Base-by-base conservation (phyloP, 2,888 invertebrate species). In the Polymixis flavicincta region DNA sequence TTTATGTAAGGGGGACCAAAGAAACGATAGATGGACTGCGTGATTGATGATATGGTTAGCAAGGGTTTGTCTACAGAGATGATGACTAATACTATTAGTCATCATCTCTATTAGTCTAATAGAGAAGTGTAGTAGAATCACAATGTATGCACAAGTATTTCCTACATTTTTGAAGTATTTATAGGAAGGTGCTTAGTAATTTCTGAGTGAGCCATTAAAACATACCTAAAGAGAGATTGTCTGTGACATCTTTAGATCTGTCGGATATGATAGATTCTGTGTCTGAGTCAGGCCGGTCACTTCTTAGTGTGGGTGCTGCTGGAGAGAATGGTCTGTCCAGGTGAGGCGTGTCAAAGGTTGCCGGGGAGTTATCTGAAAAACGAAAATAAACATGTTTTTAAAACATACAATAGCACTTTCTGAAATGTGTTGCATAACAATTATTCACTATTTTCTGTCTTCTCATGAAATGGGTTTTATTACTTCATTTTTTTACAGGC, bases 341-440 rank as follows among this genome's bases (percentile, higher is more conserved):
- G 13, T 97, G 96, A 0, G 99, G 99, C 0, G 99, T 99, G 93
- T 99, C 99, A 96, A 99, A 99, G 13, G 99, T 99, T 0, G 98
- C 98, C 7, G 99, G 99, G 76, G 99, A 98, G 84, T 98, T 97
- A 85, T 97, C 97, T 97, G 92, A 45, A 95, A 94, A 75, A 82
- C 52, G 66, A 71, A 57, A 52, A 17, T 61, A 28, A 22, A 28
- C 25, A 68, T 37, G 25, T 22, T 50, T 65, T 65, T 5, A 65
- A 50, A 28, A 28, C 14, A 28, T 5, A 65, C 14, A 65, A 22
- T 14, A 28, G 6, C 14, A 28, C 28, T 65, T 14, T 8, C 22
- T 48, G 22, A 19, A 25, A 25, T 28, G 8, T 19, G n/a, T 25
- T 55, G 14, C 55, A 14, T 6, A 14, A 25, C 2, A 25, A 14